A percentile compares a stretch with the other conserved stretches of the same genome.
Evolutionary conservation across 2,888 invertebrate genomes (phyloP).

Genomic region (Alloscopus bannaensis): DNA sequence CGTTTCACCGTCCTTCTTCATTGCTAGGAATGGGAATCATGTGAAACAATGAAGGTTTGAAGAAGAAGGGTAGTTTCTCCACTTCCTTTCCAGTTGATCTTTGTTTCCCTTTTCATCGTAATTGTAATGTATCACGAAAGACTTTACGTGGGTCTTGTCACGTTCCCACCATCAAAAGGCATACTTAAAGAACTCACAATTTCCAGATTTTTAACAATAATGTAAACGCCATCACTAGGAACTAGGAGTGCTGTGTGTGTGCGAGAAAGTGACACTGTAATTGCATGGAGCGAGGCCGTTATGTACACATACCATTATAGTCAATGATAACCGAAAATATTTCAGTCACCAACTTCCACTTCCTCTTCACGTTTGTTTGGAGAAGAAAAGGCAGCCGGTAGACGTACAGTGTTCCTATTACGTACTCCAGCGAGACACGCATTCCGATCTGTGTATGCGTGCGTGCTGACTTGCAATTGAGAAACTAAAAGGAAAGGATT

Average conservation of each 20-base stretch:
- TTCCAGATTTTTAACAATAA: slow-evolving; percentile 19
- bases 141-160: slow-evolving; percentile 31
- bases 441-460: slow-evolving; percentile 10
- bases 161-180: slow-evolving; percentile 28
- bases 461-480: slow-evolving; percentile 30
- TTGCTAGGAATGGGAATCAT: not conserved
- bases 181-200: slow-evolving; percentile 30
- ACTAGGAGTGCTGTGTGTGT: slow-evolving; percentile 1
- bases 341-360: slow-evolving; percentile 31
- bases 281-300: not conserved
- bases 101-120: not conserved
- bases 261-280: too few relatives aligned
- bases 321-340: slow-evolving; percentile 3
- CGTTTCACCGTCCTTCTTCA: not conserved
- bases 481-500: too few relatives aligned
- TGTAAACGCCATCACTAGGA: not conserved
- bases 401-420: not conserved
- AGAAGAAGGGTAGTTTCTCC: slow-evolving; percentile 22
- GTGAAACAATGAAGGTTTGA: slow-evolving; percentile 6
- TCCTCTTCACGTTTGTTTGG: slow-evolving; percentile 24
- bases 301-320: not conserved
- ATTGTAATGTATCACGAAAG: slow-evolving; percentile 29
- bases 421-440: not conserved
- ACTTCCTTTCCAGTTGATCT: not conserved
- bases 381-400: too few relatives aligned